Percentiles rank a stretch among this genome's conserved stretches.
Evolutionary conservation across 1,140 invertebrate species (phyloP).

Genomic region (Zaprionus kolodkinae): DNA sequence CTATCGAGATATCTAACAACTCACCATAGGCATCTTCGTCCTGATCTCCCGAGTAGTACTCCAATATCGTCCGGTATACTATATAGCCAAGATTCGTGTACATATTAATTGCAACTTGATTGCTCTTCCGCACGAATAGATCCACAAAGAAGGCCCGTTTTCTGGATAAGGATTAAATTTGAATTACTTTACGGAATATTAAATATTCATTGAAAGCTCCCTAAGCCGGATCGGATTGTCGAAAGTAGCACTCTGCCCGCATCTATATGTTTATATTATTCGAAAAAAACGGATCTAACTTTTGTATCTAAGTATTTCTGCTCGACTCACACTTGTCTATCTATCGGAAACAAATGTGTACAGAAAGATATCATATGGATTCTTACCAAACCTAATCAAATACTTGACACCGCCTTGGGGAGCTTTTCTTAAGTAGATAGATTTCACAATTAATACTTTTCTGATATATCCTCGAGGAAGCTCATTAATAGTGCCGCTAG

Average conservation of each 20-base stretch:
- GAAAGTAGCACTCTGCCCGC: too few relatives aligned
- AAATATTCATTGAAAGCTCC: not conserved
- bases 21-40: conserved; percentile 99
- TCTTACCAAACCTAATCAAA: not conserved
- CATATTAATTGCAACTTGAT: conserved; percentile 98
- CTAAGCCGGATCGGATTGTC: not conserved
- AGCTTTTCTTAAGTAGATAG: not conserved
- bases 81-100: conserved; percentile 98
- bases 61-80: conserved; percentile 97
- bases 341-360: not conserved
- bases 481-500: conserved; percentile 98
- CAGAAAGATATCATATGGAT: not conserved
- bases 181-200: not conserved
- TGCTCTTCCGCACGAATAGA: conserved; percentile 98
- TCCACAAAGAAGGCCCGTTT: conserved; percentile 99
- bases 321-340: not conserved
- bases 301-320: not conserved
- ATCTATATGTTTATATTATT: not conserved
- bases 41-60: conserved; percentile 98
- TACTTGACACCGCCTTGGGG: not conserved
- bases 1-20: conserved; percentile 1
- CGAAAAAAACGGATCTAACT: not conserved
- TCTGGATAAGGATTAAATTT: conserved; percentile 85
- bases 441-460: conserved; percentile 88
- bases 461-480: conserved; percentile 97